Base-by-base conservation (phyloP, 2,888 invertebrate genomes). In the Laothoe populi region DNA sequence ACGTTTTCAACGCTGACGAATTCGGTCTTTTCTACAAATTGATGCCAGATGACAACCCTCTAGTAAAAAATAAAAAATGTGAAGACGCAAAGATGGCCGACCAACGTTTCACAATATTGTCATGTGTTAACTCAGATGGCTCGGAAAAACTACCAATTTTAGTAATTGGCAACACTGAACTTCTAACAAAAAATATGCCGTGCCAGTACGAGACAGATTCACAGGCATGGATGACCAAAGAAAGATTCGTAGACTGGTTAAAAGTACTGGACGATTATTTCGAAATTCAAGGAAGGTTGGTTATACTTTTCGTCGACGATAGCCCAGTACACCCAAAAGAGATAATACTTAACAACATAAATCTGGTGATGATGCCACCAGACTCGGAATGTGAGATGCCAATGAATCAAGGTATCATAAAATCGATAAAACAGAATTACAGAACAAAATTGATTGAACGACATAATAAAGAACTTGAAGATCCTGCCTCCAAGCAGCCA, bases 231-330 rank as follows among this genome's bases (percentile, higher is more conserved):
- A 72, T 72, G 66, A 72, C 69, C 3, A 63, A 63, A n/a, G 42
- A 57, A 11, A 49, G 62, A 44, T 71, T 69, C 61, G 57, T 63
- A 1, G 57, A 60, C 21, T 65, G 64, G 64, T 59, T 71, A 5
- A 60, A 64, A 49, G 62, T 62, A 13, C 62, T 66, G 64, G 70
- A 74, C 58, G 48, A 61, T 23, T 64, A 69, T 57, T 60, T 73
- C 60, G 62, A 64, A 48, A 64, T 61, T 49, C 64, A 72, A 58
- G 67, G 70, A 7, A 59, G 73, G 57, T 70, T 72, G 58, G 68
- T 74, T n/a, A 26, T 74, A n/a, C 66, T 78, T 4, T 64, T 78
- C 35, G 62, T 78, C 4, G 75, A 78, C 58, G 71, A 70, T 44
- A 75, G 75, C 61, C 63, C 72, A n/a, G 70, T 70, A 35, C 76